Base-by-base conservation (phyloP, 2,113 vertebrate genomes). In the Ramphastos sulfuratus region DNA sequence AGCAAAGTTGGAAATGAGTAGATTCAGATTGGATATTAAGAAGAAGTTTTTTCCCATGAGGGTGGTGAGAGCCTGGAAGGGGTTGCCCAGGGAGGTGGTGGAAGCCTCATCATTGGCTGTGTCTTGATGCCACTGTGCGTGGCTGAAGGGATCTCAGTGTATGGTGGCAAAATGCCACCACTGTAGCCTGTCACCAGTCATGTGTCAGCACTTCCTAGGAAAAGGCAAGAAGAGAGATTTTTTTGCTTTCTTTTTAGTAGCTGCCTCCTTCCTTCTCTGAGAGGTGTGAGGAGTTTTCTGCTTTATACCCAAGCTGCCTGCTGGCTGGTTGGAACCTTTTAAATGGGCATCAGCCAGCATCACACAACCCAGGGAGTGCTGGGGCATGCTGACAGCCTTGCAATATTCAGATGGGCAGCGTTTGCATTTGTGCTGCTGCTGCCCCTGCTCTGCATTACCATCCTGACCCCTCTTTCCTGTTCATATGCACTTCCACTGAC, bases 391-490 rank as follows among this genome's bases (percentile, higher is more conserved):
- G 91, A 95, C 59, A 96, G 91, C 72, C 75, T 59, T 81, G 82
- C 88, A 90, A 73, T 80, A 78, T 85, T 95, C 89, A 15, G 33
- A 85, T 35, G 69, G 85, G 95, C 95, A 93, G 93, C 84, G 93
- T 74, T 89, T 87, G 81, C 92, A 91, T 79, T 82, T 82, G 94
- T 90, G 82, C 74, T 94, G 88, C 2, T 1, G 72, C 28, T 61
- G 81, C 37, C 76, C 86, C 89, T 94, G 90, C 82, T 92, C 93
- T 87, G 76, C 67, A 91, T 96, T 95, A 95, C 87, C 87, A 91
- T 82, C 70, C 91, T 95, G 93, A 96, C 93, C 96, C 58, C 67
- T 92, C 80, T 90, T 97, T 96, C 94, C 94, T 95, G 91, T 94
- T 94, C 94, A 19, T 87, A 79, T 92, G 89, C 91, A 94, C 93